Percentiles rank a stretch among this genome's conserved stretches.
Evolutionary conservation across 64 coral and sea anemone species (phyloP).

Genomic region (Astreopora myriophthalma): DNA sequence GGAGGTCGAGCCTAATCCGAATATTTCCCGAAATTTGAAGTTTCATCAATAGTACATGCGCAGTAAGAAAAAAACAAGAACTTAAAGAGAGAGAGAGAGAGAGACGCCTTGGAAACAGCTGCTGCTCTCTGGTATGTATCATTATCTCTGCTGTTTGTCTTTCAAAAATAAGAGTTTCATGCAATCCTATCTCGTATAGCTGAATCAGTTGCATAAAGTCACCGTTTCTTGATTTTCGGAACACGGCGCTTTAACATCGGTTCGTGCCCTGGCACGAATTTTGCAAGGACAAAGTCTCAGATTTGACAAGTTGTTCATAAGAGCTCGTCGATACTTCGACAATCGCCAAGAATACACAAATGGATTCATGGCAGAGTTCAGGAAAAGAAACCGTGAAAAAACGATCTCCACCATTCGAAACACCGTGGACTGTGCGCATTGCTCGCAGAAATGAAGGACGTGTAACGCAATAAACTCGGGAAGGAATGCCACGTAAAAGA

Average conservation of each 20-base stretch:
- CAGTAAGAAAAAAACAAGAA: too few relatives aligned
- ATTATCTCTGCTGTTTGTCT: too few relatives aligned
- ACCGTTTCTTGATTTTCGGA: too few relatives aligned
- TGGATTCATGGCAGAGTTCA: slow-evolving; percentile 33
- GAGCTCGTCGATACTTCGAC: slow-evolving; percentile 8
- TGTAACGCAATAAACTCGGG: slow-evolving; percentile 41
- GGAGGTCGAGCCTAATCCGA: too few relatives aligned
- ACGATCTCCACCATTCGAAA: slow-evolving; percentile 6
- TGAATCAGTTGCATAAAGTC: too few relatives aligned
- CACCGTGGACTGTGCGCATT: neutral
- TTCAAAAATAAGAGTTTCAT: too few relatives aligned
- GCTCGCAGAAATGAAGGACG: neutral
- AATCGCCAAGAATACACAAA: slow-evolving; percentile 33
- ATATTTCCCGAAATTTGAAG: too few relatives aligned
- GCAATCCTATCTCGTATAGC: too few relatives aligned
- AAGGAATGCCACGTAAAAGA: slow-evolving; percentile 27
- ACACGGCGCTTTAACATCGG: neutral
- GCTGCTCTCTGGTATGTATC: too few relatives aligned
- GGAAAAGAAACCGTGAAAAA: slow-evolving; percentile 38
- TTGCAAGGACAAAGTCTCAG: neutral
- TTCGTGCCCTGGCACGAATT: neutral
- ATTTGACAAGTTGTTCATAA: neutral
- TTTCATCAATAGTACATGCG: too few relatives aligned
- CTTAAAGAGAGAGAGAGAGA: too few relatives aligned
- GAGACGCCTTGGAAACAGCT: too few relatives aligned